phyloP scores from a whole-genome alignment of 2,113 vertebrate species.

The Thalassarche chlororhynchos region DNA sequence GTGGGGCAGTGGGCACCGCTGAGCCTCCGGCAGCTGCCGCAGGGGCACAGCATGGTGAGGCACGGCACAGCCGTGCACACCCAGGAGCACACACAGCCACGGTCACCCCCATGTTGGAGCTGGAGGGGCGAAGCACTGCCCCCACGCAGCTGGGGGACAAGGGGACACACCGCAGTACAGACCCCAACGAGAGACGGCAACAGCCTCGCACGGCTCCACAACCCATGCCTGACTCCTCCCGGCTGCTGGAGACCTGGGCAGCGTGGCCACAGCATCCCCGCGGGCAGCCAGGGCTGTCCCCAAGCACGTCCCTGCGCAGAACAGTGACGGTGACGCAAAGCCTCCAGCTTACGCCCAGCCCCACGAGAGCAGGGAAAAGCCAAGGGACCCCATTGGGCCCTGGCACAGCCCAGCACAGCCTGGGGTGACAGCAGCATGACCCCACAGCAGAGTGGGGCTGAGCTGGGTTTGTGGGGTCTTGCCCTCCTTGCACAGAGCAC shows the following conservation, averaged over 20 bases:
- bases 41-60: neutral
- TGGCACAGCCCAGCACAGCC: neutral
- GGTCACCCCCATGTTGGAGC: rapidly evolving
- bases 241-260: neutral
- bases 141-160: neutral
- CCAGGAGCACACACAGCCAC: neutral
- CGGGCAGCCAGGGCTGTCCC: conserved; percentile 58
- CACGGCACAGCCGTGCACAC: neutral
- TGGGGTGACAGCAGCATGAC: rapidly evolving
- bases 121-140: neutral
- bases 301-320: neutral
- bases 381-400: rapidly evolving
- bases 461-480: neutral
- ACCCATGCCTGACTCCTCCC: neutral
- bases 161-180: neutral
- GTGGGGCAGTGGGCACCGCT: neutral
- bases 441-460: neutral
- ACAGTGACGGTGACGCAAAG: neutral
- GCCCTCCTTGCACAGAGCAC: neutral
- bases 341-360: neutral
- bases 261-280: rapidly evolving
- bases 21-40: rapidly evolving
- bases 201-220: neutral
- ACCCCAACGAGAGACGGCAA: neutral
- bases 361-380: neutral